A percentile compares a stretch with the other conserved stretches of the same genome.
These are phyloP conservation scores for Hucho hucho DNA, from an alignment of 2,113 vertebrate genomes.

Conservation along the genomic window DNA sequence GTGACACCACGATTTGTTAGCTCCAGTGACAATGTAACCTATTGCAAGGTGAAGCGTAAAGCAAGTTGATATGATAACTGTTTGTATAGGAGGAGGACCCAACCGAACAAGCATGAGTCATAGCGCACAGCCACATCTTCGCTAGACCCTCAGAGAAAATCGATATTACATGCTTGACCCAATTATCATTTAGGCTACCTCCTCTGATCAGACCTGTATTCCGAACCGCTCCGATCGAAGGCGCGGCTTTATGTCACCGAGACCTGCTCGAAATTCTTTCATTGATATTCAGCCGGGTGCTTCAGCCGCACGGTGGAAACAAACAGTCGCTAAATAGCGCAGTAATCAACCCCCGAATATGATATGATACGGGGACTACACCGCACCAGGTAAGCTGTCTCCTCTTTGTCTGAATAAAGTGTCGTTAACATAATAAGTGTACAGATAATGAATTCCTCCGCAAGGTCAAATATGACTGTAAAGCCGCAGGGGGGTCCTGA, in stretches of 20 bases:
- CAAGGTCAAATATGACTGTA: constrained; percentile 67
- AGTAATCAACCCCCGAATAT: constrained; percentile 34
- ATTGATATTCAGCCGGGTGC: constrained; percentile 55
- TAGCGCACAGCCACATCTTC: constrained; percentile 43
- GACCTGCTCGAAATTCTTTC: constrained; percentile 56
- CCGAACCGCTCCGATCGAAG: constrained; percentile 49
- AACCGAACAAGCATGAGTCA: constrained; percentile 51
- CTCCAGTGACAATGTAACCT: too few species aligned
- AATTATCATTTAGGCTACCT: constrained; percentile 48
- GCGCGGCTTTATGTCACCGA: constrained; percentile 71
- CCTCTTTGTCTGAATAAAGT: constrained; percentile 1
- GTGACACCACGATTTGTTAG: neutral
- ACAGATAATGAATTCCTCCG: constrained; percentile 38
- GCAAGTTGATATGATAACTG: constrained; percentile 8
- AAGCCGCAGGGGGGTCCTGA: constrained; percentile 25
- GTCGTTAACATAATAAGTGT: constrained; percentile 5
- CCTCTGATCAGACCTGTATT: constrained; percentile 42
- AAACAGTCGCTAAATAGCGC: constrained; percentile 37
- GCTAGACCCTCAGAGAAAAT: constrained; percentile 13
- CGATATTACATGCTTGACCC: constrained; percentile 21
- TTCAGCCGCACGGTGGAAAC: constrained; percentile 46
- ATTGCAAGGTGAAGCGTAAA: neutral
- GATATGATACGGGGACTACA: constrained; percentile 31
- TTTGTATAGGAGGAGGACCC: neutral
- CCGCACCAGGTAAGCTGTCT: constrained; percentile 52